A percentile compares a stretch with the other conserved stretches of the same genome.
phyloP scores from a whole-genome alignment of 2,797 vertebrate species.

The Crenichthys baileyi region DNA sequence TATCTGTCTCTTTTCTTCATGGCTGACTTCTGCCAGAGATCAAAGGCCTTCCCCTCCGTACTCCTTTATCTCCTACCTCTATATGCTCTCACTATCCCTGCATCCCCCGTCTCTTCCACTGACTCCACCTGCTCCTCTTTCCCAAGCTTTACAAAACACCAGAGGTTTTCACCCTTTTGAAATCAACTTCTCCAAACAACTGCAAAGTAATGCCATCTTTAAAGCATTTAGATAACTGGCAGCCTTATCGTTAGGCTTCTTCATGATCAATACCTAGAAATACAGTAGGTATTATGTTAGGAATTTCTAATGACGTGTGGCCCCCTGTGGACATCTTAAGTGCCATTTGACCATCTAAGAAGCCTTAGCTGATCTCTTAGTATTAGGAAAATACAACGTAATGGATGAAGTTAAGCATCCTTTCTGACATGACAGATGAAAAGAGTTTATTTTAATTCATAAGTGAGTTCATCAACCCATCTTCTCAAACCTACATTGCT shows the following conservation, averaged over 20 bases:
- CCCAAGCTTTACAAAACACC: conserved; percentile 62
- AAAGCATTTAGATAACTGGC: conserved; percentile 60
- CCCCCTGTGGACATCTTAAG: conserved; percentile 35
- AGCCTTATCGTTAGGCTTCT: conserved; percentile 44
- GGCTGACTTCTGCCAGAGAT: conserved; percentile 76
- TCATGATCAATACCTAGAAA: conserved; percentile 68
- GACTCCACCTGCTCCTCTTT: conserved; percentile 69
- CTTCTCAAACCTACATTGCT: conserved; percentile 25
- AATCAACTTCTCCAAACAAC: conserved; percentile 76
- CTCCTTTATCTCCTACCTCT: conserved; percentile 68
- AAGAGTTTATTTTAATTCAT: conserved; percentile 68
- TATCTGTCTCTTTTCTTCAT: conserved; percentile 69
- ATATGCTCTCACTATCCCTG: conserved; percentile 48
- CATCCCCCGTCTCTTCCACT: conserved; percentile 34
- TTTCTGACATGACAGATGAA: conserved; percentile 47
- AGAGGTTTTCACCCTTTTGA: conserved; percentile 72
- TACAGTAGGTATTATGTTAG: conserved; percentile 51
- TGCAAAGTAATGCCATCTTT: conserved; percentile 67
- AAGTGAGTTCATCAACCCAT: conserved; percentile 51
- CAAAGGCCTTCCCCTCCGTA: conserved; percentile 80
- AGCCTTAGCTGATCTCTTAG: conserved; percentile 54
- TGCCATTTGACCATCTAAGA: conserved; percentile 65
- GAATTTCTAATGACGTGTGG: conserved; percentile 53
- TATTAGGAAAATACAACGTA: conserved; percentile 44
- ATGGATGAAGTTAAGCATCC: conserved; percentile 54